Evolutionary conservation across 2,888 invertebrate genomes (phyloP).

Genomic region (Aromia moschata): DNA sequence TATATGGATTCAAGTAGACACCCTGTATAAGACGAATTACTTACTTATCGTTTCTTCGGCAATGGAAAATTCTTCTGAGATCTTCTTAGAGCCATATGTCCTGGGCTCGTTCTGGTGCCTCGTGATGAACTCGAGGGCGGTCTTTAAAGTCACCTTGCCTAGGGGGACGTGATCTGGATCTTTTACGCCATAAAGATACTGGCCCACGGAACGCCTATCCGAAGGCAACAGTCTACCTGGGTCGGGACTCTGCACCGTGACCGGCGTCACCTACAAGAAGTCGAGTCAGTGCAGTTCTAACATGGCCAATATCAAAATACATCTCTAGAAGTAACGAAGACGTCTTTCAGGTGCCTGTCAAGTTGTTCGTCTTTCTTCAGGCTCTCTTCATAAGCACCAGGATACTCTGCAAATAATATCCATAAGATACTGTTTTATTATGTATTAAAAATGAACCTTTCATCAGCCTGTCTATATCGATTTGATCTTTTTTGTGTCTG

Average conservation of each 20-base stretch:
- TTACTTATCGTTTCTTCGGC: slow-evolving; percentile 70
- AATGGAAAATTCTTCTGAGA: slow-evolving; percentile 76
- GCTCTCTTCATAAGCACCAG: slow-evolving; percentile 70
- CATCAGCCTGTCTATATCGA: slow-evolving; percentile 71
- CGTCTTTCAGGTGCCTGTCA: slow-evolving; percentile 72
- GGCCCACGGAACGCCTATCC: slow-evolving; percentile 63
- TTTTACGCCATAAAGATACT: slow-evolving; percentile 74
- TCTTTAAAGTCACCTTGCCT: slow-evolving; percentile 74
- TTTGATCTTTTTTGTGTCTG: slow-evolving; percentile 68
- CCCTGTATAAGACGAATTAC: too few species aligned
- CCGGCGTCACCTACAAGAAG: slow-evolving; percentile 21
- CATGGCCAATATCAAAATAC: too few species aligned
- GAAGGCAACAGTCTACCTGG: slow-evolving; percentile 69
- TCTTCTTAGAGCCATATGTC: slow-evolving; percentile 66
- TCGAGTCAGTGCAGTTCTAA: too few species aligned
- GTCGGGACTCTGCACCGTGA: slow-evolving; percentile 49
- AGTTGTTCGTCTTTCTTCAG: slow-evolving; percentile 71
- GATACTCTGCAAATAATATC: slow-evolving; percentile 65
- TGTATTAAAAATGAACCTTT: slow-evolving; percentile 63
- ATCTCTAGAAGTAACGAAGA: slow-evolving; percentile 75
- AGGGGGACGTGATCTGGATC: slow-evolving; percentile 70
- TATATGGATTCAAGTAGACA: too few species aligned
- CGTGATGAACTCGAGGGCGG: slow-evolving; percentile 72
- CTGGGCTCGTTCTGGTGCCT: slow-evolving; percentile 72
- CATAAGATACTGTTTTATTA: neutral